phyloP scores from a whole-genome alignment of 2,113 vertebrate genomes.

The Pseudopodoces humilis region DNA sequence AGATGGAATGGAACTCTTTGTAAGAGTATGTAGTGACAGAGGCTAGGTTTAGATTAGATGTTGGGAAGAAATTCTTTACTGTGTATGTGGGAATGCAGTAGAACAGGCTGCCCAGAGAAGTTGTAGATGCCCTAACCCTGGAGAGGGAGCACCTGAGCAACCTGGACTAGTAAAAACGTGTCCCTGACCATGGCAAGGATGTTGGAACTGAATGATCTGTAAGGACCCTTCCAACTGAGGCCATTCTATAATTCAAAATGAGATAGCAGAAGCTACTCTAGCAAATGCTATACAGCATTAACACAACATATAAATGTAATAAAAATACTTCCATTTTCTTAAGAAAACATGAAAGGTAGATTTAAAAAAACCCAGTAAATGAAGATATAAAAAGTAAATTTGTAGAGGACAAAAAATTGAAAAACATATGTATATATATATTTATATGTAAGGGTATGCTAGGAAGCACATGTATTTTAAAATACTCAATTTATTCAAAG shows the following conservation, averaged over 20 bases:
- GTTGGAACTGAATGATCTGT: not conserved
- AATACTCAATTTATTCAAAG: not conserved
- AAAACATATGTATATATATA: not conserved
- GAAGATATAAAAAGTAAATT: not conserved
- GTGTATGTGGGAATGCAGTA: not conserved
- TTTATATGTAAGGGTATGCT: not conserved
- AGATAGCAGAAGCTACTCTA: not conserved
- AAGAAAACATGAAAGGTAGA: not conserved
- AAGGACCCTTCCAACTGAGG: not conserved
- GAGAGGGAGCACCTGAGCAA: not conserved
- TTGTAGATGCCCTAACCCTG: not conserved
- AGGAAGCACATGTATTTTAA: not conserved
- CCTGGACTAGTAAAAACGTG: not conserved
- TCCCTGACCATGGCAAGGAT: not conserved
- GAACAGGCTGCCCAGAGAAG: not conserved
- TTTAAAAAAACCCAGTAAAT: not conserved
- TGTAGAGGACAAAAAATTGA: not conserved
- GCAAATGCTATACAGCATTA: constrained; percentile 23
- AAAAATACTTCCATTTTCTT: constrained; percentile 1
- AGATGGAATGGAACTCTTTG: not conserved
- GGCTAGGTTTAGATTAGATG: not conserved
- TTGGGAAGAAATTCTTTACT: not conserved
- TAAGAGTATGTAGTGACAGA: not conserved
- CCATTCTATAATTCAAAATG: not conserved
- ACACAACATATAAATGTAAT: not conserved